Conservation (phyloP, 2,888 invertebrate genomes). For the Dendrolimus pini region DNA sequence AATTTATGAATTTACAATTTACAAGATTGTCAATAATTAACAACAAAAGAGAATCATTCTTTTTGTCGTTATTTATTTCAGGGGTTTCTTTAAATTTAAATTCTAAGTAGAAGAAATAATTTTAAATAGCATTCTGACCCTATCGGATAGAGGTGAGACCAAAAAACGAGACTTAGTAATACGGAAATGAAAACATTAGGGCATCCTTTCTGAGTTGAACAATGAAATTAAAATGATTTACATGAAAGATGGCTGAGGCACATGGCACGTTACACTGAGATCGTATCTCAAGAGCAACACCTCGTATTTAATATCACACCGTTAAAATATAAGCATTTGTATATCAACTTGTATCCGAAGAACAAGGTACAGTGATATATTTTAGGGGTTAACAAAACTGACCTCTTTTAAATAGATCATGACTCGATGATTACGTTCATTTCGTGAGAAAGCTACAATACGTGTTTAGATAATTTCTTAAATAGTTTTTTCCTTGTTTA, state of each 20-base stretch:
- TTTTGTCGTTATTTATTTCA: no score
- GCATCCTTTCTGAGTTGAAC: neutral
- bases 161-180: no score
- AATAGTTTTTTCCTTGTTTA: no score
- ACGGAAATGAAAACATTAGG: neutral
- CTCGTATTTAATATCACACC: neutral
- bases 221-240: neutral
- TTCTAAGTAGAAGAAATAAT: no score
- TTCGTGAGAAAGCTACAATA: neutral
- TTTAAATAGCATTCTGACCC: no score
- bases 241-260: neutral
- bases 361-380: neutral
- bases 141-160: no score
- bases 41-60: no score
- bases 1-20: no score
- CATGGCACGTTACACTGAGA: neutral
- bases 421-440: neutral
- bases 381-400: neutral
- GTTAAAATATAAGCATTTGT: neutral
- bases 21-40: no score
- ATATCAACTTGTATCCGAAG: neutral
- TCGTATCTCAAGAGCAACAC: neutral
- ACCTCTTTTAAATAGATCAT: no score
- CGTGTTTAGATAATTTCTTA: neutral
- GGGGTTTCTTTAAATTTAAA: no score